Conservation (phyloP, 2,113 vertebrate genomes). For the Chinchilla lanigera region DNA sequence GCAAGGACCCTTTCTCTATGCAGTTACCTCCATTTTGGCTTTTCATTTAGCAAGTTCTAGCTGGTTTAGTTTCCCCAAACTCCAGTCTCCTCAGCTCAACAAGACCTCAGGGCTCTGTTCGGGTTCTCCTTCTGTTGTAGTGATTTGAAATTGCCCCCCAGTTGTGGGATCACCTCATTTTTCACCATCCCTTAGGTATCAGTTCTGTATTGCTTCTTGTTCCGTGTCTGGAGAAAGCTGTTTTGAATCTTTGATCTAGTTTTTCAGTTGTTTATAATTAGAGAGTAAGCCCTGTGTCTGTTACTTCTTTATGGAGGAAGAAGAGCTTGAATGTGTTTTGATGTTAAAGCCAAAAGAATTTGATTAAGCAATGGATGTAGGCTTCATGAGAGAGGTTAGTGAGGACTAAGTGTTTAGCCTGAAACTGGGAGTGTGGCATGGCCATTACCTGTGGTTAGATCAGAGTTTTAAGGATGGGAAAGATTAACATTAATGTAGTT, state of each 20-base stretch:
- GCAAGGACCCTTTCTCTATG: not conserved
- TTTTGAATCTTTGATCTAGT: not conserved
- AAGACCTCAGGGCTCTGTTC: not conserved
- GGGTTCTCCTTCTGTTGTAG: not conserved
- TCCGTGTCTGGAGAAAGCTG: not conserved
- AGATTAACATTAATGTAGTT: not conserved
- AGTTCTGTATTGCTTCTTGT: not conserved
- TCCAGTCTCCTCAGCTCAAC: not conserved
- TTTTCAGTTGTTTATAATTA: constrained; percentile 22
- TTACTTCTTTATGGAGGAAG: not conserved
- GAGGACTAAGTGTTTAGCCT: not conserved
- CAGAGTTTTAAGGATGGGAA: not conserved
- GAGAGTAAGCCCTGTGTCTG: not conserved
- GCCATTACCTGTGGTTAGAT: not conserved
- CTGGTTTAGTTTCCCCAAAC: not conserved
- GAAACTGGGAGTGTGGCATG: not conserved
- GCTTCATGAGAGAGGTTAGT: not conserved
- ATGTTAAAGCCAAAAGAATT: constrained; percentile 39
- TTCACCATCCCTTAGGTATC: not conserved
- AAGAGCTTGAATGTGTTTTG: not conserved
- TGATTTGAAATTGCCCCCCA: not conserved
- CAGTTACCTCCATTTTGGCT: not conserved
- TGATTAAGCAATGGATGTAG: not conserved
- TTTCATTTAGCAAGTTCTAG: constrained; percentile 39
- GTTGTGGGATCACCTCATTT: not conserved